Base-by-base conservation (phyloP, 2,888 invertebrate genomes). In the Cheilosia vernalis region DNA sequence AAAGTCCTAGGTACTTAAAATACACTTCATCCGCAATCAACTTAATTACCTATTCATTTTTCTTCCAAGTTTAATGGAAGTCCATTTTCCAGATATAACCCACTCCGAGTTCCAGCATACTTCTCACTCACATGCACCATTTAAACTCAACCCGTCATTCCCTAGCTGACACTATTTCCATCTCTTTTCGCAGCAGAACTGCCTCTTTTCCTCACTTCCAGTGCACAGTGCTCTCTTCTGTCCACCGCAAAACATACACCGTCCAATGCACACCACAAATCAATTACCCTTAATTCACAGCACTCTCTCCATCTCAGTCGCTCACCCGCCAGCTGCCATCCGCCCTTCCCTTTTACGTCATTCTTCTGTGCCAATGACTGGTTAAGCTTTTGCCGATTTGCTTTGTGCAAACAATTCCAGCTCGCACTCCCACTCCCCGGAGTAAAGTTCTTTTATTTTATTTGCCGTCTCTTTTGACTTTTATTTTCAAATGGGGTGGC, bases 281-380 rank as follows among this genome's bases (percentile, higher is more conserved):
- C 85, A 85, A 85, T 85, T 85, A 85, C 56, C 72, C 67, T 67
- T 72, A 81, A 85, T 85, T 85, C 67, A 17, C 37, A 27, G n/a
- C 49, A 27, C 33, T 17, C 13, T 37, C 37, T 37, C 40, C 51
- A 67, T 85, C 81, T 72, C 78, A 13, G 7, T 83, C 76, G 19
- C 61, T 66, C 81, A n/a, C 9, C 21, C 4, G 27, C 19, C 40
- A 21, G 3, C 49, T 4, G 56, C 19, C 72, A 72, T 81, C 56
- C 72, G 13, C 17, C 30, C 13, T 81, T 72, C 17, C 24, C 24
- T n/a, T 74, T 58, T 9, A 67, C 67, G 27, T 72, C 76, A 77
- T 81, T 85, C 81, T 85, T 76, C 76, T 81, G 72, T 85, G 81
- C 81, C 85, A 81, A 85, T 77, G 85, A 85, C 81, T 86, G 82